Evolutionary conservation across 2,113 vertebrate species (phyloP).

Genomic region (Scortum barcoo): DNA sequence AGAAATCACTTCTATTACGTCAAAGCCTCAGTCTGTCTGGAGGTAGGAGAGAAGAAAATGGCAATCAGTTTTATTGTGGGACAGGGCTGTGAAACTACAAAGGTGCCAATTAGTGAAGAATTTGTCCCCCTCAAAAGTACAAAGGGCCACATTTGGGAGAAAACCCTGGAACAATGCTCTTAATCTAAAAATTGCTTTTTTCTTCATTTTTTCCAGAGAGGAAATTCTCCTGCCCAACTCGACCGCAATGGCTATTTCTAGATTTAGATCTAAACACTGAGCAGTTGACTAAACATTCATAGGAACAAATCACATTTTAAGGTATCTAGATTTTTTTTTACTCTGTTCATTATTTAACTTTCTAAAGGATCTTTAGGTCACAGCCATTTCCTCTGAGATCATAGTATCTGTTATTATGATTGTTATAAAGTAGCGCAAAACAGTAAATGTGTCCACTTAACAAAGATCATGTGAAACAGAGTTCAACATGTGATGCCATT

Average conservation of each 20-base stretch:
- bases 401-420: too few relatives aligned
- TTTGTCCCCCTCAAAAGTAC: too few relatives aligned
- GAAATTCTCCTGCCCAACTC: background rate
- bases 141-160: background rate
- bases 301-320: background rate
- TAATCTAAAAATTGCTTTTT: background rate
- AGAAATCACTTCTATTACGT: background rate
- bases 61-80: background rate
- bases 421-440: background rate
- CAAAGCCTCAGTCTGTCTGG: slow-evolving; percentile 1
- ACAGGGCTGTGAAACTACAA: background rate
- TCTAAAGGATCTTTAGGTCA: background rate
- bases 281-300: background rate
- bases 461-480: background rate
- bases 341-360: background rate
- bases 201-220: background rate
- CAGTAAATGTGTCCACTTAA: background rate
- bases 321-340: background rate
- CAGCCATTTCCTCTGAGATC: background rate
- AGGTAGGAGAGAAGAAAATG: background rate
- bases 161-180: background rate
- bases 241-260: background rate
- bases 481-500: background rate
- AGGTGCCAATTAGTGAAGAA: background rate
- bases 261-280: background rate